Evolutionary conservation across 2,797 vertebrate genomes (phyloP).

Genomic region (Hipposideros larvatus): DNA sequence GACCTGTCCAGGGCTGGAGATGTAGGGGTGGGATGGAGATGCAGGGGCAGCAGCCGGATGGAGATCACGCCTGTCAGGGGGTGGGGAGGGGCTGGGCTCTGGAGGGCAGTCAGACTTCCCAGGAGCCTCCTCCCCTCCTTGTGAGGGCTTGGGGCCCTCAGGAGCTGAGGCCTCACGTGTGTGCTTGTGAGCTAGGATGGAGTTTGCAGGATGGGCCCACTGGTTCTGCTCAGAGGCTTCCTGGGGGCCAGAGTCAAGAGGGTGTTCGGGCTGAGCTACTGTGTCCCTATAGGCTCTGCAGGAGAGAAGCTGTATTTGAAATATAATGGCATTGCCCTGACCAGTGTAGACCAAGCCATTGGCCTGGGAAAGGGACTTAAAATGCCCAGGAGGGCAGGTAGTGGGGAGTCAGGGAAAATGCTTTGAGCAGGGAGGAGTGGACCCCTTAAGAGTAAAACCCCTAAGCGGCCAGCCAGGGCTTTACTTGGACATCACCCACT

Average conservation of each 20-base stretch:
- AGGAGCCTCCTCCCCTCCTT: neutral
- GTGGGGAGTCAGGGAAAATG: neutral
- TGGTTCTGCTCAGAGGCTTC: neutral
- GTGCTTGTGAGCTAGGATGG: neutral
- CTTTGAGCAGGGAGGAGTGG: too few species aligned
- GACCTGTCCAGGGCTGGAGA: too few species aligned
- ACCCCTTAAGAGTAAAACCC: neutral
- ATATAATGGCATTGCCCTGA: neutral
- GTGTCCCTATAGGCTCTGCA: neutral
- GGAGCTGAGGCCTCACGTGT: neutral
- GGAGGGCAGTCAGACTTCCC: neutral
- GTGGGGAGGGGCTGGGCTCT: neutral
- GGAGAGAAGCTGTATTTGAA: neutral
- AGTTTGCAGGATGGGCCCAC: neutral
- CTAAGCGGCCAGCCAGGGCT: neutral
- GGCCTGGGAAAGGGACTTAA: neutral
- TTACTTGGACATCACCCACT: neutral
- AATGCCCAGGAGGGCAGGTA: neutral
- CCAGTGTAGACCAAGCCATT: neutral
- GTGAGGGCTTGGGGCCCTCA: neutral
- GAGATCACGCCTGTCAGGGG: neutral
- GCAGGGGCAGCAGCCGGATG: neutral
- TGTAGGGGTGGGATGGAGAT: fast-evolving
- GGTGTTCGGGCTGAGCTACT: neutral
- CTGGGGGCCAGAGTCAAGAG: neutral